Conservation (phyloP, 2,797 vertebrate species). For the Catostomus latipinnis region DNA sequence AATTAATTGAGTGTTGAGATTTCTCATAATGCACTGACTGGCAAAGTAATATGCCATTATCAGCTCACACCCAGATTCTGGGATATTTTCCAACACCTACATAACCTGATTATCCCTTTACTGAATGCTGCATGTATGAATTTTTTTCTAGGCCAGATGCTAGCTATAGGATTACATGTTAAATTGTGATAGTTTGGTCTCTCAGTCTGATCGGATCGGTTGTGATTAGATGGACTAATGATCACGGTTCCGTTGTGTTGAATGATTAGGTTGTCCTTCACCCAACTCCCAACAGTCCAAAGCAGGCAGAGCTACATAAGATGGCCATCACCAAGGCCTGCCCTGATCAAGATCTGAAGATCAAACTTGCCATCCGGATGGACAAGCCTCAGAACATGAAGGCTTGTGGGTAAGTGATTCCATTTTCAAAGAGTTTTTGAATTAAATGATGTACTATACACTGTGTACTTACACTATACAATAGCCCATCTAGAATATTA, state of each 20-base stretch:
- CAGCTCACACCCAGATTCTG: conserved; percentile 33
- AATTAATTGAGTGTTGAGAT: conserved; percentile 57
- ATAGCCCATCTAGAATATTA: too few relatives aligned
- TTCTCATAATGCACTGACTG: conserved; percentile 56
- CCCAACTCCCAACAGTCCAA: conserved; percentile 97
- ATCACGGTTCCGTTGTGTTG: conserved; percentile 32
- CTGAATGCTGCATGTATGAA: conserved; percentile 31
- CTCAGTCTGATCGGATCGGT: background rate
- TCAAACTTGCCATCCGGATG: conserved; percentile 98
- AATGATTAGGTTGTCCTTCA: conserved; percentile 92
- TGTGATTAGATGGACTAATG: background rate
- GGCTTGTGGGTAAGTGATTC: conserved; percentile 91
- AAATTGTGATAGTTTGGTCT: conserved; percentile 3
- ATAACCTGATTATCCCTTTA: conserved; percentile 43
- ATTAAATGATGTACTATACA: too few relatives aligned
- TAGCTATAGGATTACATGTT: conserved; percentile 17
- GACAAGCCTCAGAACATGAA: conserved; percentile 99
- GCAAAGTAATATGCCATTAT: conserved; percentile 52
- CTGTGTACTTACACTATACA: too few relatives aligned
- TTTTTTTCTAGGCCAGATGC: conserved; percentile 6
- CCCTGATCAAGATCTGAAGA: conserved; percentile 95
- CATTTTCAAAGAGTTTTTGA: background rate
- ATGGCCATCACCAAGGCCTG: conserved; percentile 99
- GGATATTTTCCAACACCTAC: conserved; percentile 39
- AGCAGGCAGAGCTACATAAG: conserved; percentile 98